Evolutionary conservation across 2,113 vertebrate genomes (phyloP).

Genomic region (Mobula birostris): DNA sequence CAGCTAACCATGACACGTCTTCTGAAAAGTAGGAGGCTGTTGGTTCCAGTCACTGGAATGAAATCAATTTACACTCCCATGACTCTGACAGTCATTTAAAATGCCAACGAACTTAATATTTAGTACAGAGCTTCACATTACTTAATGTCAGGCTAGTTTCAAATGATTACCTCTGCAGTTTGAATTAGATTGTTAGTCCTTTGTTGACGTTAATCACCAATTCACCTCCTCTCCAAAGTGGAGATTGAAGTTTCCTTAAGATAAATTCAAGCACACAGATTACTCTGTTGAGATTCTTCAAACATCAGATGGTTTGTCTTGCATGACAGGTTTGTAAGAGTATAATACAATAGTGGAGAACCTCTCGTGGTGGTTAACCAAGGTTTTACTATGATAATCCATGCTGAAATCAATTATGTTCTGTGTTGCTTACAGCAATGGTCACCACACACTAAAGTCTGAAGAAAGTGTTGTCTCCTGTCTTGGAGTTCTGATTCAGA

Average conservation of each 20-base stretch:
- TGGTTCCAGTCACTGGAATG: neutral
- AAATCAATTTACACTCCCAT: neutral
- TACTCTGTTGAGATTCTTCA: neutral
- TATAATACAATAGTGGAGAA: neutral
- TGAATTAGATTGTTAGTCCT: neutral
- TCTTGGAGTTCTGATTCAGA: neutral
- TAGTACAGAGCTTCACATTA: neutral
- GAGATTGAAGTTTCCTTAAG: neutral
- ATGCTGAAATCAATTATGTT: neutral
- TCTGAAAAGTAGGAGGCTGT: neutral
- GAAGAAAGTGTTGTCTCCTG: neutral
- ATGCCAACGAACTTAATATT: neutral
- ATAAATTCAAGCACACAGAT: neutral
- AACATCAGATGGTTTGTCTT: neutral
- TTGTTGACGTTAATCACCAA: neutral
- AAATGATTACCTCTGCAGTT: neutral
- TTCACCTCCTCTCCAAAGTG: neutral
- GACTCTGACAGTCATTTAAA: neutral
- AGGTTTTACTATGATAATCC: neutral
- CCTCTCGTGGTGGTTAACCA: neutral
- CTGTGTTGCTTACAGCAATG: neutral
- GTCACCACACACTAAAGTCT: conserved; percentile 9
- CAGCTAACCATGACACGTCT: too few species aligned
- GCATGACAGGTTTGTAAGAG: neutral
- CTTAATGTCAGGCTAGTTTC: neutral